Percentiles rank a stretch among this genome's conserved stretches.
These are phyloP conservation scores for Telmatherina bonti DNA, from an alignment of 2,797 vertebrate species.

Conservation along the genomic window DNA sequence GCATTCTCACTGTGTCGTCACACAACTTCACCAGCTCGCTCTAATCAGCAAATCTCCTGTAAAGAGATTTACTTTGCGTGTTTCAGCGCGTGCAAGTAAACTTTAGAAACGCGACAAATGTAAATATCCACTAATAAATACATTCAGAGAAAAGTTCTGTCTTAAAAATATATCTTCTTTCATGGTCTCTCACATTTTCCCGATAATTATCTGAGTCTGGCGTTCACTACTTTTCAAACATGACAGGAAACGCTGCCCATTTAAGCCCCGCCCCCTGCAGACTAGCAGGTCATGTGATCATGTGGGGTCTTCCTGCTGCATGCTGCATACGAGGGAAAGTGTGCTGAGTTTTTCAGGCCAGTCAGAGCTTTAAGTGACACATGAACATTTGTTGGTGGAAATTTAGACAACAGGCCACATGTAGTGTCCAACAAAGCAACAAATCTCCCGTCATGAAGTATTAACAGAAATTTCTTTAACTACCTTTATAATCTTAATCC, in stretches of 20 bases:
- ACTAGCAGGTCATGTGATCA: background rate
- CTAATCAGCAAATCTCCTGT: background rate
- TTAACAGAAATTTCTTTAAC: too few relatives aligned
- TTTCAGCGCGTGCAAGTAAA: too few relatives aligned
- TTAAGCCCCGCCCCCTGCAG: constrained; percentile 37
- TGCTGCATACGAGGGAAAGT: too few relatives aligned
- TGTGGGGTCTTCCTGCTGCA: background rate
- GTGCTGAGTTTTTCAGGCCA: too few relatives aligned
- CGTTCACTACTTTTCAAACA: constrained; percentile 11
- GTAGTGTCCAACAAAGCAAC: too few relatives aligned
- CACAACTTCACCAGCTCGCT: background rate
- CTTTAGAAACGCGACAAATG: background rate
- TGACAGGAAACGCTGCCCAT: constrained; percentile 30
- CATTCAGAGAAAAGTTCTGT: fast-evolving
- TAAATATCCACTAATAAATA: fast-evolving
- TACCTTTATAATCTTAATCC: too few relatives aligned
- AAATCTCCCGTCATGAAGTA: too few relatives aligned
- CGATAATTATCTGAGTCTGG: background rate
- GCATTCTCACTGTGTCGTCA: background rate
- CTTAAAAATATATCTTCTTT: background rate
- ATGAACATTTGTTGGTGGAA: too few relatives aligned
- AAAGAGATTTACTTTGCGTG: constrained; percentile 7
- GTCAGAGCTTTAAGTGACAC: too few relatives aligned
- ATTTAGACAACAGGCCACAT: too few relatives aligned
- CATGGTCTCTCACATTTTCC: background rate